Base-by-base conservation (phyloP, 2,888 invertebrate species). In the Lydus trimaculatus region DNA sequence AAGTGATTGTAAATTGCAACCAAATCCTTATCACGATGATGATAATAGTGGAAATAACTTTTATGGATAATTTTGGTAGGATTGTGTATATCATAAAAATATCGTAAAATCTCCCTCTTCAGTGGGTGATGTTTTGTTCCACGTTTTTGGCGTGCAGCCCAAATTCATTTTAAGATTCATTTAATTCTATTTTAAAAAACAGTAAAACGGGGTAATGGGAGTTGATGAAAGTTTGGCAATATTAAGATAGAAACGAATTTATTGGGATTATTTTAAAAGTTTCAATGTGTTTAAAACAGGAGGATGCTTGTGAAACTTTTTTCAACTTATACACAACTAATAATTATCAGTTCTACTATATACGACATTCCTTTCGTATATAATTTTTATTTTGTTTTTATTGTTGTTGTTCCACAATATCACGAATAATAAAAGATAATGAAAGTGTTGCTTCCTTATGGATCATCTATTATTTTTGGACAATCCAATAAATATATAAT, bases 401-500 rank as follows among this genome's bases (percentile, higher is more conserved):
- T 48, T 48, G 17, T 39, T n/a, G 8, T 43, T 43, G 39, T 17
- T 43, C n/a, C n/a, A 48, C 15, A 6, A 11, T 20, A 48, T 48
- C 48, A 48, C 48, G 48, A 48, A 48, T 48, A 48, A 48, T 48
- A 9, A 20, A 48, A 48, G 48, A 48, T 48, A 48, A 48, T 48
- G 48, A 48, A 48, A 48, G 48, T 48, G 48, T 48, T 48, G 48
- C 48, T 48, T 48, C 48, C 48, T 70, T 64, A 61, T 70, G 52
- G 62, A 64, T 60, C 63, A 67, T 67, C 67, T 65, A 69, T 72
- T 72, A 69, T 72, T 72, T 72, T 66, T 67, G 65, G 67, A 58
- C 60, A 59, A 66, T 66, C 64, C 59, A 36, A 65, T 65, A 64
- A 69, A 72, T 69, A 67, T 72, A 65, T 72, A 72, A 72, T 72